Percentiles rank a stretch among this genome's conserved stretches.
These are phyloP conservation scores for Eolophus roseicapilla DNA, from an alignment of 2,113 vertebrate genomes.

Conservation along the genomic window DNA sequence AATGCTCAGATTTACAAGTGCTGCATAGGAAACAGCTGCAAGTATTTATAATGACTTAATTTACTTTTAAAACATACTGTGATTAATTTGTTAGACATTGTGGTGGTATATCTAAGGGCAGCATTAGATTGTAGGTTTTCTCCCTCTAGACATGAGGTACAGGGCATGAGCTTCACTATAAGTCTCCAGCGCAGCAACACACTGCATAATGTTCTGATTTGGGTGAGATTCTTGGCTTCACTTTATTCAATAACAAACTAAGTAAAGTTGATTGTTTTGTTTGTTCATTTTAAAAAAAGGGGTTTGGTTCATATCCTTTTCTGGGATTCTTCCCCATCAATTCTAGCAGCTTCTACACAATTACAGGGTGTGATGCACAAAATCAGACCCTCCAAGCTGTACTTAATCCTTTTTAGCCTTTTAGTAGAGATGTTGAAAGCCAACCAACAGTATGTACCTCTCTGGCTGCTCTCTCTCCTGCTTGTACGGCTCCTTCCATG, in stretches of 20 bases:
- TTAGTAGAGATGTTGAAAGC: not conserved
- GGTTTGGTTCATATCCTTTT: not conserved
- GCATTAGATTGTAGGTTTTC: not conserved
- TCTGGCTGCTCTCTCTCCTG: slow-evolving; percentile 82
- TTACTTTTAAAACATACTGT: not conserved
- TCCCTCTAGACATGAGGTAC: not conserved
- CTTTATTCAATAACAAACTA: not conserved
- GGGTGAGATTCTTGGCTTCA: not conserved
- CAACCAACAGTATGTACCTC: slow-evolving; percentile 69
- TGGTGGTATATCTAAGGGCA: not conserved
- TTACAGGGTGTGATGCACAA: not conserved
- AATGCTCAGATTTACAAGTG: not conserved
- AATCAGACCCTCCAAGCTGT: not conserved
- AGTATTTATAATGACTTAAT: not conserved
- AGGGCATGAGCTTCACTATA: not conserved
- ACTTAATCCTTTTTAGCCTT: not conserved
- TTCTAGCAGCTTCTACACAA: not conserved
- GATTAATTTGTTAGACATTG: not conserved
- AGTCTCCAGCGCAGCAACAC: not conserved
- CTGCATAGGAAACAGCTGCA: not conserved
- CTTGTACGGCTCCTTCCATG: slow-evolving; percentile 85
- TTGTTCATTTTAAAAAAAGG: not conserved
- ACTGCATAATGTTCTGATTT: not conserved
- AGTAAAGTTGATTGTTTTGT: not conserved
- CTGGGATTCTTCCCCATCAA: not conserved